A percentile compares a stretch with the other conserved stretches of the same genome.
These are phyloP conservation scores for Platichthys stellatus DNA, from an alignment of 2,113 vertebrate genomes.

Conservation along the genomic window DNA sequence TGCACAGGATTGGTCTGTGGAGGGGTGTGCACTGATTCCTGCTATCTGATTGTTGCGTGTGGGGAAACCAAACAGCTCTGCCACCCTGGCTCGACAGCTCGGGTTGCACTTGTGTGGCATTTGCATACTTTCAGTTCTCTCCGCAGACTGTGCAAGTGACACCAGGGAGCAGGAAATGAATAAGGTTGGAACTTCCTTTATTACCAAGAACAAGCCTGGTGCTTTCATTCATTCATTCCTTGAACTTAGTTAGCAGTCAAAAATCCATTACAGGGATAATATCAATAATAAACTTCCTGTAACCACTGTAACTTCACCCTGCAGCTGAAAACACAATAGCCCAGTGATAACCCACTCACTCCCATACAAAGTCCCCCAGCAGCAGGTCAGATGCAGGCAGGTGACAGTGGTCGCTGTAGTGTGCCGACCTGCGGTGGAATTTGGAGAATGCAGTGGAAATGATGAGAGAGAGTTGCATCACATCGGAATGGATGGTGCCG, in stretches of 20 bases:
- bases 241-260: neutral
- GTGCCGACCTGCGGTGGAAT: slow-evolving; percentile 21
- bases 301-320: neutral
- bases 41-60: neutral
- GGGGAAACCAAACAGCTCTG: slow-evolving; percentile 24
- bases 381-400: neutral
- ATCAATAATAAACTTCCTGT: neutral
- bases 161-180: neutral
- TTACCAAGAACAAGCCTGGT: neutral
- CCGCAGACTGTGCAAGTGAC: neutral
- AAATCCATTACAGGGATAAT: neutral
- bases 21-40: slow-evolving; percentile 36
- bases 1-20: slow-evolving; percentile 43
- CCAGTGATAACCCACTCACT: neutral
- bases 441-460: slow-evolving; percentile 36
- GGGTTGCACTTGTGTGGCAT: slow-evolving; percentile 13
- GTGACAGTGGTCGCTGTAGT: neutral
- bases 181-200: neutral
- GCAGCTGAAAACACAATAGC: neutral
- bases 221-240: neutral
- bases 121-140: neutral
- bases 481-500: neutral
- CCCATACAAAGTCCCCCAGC: neutral
- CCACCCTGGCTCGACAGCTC: neutral
- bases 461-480: slow-evolving; percentile 42